phyloP scores from a whole-genome alignment of 2,113 vertebrate species.

The Egretta garzetta region DNA sequence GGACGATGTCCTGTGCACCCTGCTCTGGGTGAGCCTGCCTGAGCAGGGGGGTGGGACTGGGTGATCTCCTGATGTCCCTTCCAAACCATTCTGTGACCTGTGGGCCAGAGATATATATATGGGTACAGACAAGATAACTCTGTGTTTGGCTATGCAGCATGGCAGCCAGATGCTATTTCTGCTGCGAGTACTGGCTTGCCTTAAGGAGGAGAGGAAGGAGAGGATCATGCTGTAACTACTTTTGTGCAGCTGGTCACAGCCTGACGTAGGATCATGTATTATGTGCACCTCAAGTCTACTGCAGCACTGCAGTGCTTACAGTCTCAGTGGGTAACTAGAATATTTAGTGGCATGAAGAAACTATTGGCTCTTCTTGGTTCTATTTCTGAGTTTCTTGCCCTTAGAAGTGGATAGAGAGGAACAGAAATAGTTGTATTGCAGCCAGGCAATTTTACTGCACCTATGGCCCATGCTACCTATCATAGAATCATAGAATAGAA shows the following conservation, averaged over 20 bases:
- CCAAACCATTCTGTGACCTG: too few species aligned
- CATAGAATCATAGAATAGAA: too few species aligned
- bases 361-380: neutral
- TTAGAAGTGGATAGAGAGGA: neutral
- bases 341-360: neutral
- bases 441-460: neutral
- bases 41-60: too few species aligned
- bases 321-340: neutral
- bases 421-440: neutral
- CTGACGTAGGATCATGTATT: neutral
- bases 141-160: neutral
- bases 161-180: neutral
- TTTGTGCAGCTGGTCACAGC: neutral
- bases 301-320: accelerated
- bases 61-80: too few species aligned
- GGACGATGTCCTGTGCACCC: too few species aligned
- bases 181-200: neutral
- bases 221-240: neutral
- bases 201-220: neutral
- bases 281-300: neutral
- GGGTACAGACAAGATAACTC: neutral
- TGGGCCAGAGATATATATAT: neutral
- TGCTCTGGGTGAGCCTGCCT: too few species aligned
- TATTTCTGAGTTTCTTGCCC: neutral
- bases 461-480: accelerated